Conservation (phyloP, 2,113 vertebrate species). For the Meriones unguiculatus region DNA sequence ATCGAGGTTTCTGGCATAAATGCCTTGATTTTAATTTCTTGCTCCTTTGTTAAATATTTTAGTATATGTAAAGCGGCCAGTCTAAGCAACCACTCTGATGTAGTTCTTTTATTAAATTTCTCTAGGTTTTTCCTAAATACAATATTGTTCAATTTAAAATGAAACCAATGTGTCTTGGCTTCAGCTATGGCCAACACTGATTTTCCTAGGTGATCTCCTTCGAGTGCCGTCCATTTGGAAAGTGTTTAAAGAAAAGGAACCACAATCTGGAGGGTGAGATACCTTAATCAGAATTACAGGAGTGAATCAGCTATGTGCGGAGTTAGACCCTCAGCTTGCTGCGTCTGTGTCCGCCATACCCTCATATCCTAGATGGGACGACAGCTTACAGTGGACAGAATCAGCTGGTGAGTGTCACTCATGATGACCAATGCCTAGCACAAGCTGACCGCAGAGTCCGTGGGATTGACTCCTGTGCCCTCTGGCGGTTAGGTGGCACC, state of each 20-base stretch:
- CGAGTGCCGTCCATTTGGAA: not conserved
- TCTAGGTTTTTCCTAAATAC: slow-evolving; percentile 24
- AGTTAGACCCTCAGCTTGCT: not conserved
- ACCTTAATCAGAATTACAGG: not conserved
- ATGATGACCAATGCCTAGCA: not conserved
- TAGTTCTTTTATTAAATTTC: not conserved
- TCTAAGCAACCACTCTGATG: not conserved
- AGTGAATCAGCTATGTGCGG: not conserved
- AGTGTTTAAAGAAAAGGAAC: slow-evolving; percentile 27
- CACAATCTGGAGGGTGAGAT: not conserved
- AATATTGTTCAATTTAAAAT: slow-evolving; percentile 37
- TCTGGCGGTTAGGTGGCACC: not conserved
- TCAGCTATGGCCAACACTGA: not conserved
- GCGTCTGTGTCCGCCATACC: not conserved
- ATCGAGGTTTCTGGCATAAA: not conserved
- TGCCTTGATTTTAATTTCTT: slow-evolving; percentile 32
- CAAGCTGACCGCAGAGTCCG: not conserved
- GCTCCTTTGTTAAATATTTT: not conserved
- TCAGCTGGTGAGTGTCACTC: not conserved
- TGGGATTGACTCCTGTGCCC: not conserved
- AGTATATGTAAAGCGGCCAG: not conserved
- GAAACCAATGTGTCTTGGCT: not conserved
- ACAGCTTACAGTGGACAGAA: not conserved
- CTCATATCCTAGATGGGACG: not conserved
- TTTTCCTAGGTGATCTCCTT: not conserved